Conservation (phyloP, 2,888 invertebrate species). For the Hyppa rectilinea region DNA sequence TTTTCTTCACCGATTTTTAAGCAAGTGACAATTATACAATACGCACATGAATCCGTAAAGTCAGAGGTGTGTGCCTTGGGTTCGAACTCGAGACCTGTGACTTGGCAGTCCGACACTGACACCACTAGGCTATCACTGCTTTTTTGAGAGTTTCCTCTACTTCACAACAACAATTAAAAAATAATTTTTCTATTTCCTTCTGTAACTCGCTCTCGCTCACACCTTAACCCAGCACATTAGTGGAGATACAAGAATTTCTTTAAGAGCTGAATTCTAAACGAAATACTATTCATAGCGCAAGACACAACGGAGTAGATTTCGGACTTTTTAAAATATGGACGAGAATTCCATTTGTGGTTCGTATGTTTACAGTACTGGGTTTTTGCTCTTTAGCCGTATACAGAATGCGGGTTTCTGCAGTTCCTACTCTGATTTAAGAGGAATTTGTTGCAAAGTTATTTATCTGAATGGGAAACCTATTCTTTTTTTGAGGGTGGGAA, state of each 20-base stretch:
- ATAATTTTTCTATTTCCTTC: background rate
- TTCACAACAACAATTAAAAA: background rate
- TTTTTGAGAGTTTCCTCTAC: no score
- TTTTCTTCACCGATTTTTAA: no score
- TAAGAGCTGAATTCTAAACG: conserved; percentile 63
- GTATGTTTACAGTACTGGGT: conserved; percentile 16
- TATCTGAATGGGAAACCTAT: no score
- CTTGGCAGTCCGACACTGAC: no score
- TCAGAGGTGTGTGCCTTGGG: no score
- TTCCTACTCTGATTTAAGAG: background rate
- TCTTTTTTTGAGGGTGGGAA: no score
- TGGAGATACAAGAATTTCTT: conserved; percentile 62
- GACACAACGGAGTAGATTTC: conserved; percentile 39
- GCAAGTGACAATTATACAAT: no score
- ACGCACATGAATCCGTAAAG: no score
- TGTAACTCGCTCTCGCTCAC: conserved; percentile 20
- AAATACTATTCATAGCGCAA: conserved; percentile 58
- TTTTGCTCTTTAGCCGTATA: conserved; percentile 1
- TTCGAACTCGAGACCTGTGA: no score
- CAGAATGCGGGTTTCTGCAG: background rate
- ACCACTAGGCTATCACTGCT: no score
- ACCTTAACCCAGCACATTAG: conserved; percentile 56
- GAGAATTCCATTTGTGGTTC: conserved; percentile 37
- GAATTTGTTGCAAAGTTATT: no score
- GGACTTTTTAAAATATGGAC: conserved; percentile 49